phyloP scores from a whole-genome alignment of 2,113 vertebrate genomes.

The Anhinga anhinga region DNA sequence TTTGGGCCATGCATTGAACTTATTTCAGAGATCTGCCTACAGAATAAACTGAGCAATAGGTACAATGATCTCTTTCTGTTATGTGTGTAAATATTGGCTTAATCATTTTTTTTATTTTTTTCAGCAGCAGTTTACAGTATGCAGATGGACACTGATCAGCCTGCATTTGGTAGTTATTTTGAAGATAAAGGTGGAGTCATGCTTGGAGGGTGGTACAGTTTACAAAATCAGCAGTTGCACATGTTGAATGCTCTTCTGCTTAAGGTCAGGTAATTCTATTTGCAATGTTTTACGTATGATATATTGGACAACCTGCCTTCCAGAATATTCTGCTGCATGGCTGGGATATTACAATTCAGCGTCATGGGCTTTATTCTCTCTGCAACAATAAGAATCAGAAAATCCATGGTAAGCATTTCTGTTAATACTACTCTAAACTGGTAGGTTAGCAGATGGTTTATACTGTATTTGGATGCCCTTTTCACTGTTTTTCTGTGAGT shows the following conservation, averaged over 20 bases:
- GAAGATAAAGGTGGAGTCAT: background rate
- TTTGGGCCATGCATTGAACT: background rate
- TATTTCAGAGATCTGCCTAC: background rate
- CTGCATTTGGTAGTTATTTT: background rate
- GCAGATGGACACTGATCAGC: background rate
- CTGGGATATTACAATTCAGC: background rate
- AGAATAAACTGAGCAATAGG: background rate
- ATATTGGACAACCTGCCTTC: background rate
- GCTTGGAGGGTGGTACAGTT: background rate
- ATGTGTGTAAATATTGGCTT: background rate
- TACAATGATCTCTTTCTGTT: background rate
- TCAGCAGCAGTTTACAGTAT: background rate
- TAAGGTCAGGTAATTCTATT: background rate
- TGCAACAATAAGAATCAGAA: background rate
- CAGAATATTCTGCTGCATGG: background rate
- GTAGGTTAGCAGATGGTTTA: background rate
- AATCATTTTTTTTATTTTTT: background rate
- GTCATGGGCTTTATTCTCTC: background rate
- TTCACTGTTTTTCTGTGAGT: background rate
- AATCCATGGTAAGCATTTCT: background rate
- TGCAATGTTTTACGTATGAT: background rate
- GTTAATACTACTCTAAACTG: background rate
- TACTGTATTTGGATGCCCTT: background rate
- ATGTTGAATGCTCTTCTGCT: background rate
- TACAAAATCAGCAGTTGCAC: background rate